Evolutionary conservation across 2,797 vertebrate species (phyloP), one percentile per base, ranked within the genome.

Genomic region (Semaprochilodus insignis): DNA sequence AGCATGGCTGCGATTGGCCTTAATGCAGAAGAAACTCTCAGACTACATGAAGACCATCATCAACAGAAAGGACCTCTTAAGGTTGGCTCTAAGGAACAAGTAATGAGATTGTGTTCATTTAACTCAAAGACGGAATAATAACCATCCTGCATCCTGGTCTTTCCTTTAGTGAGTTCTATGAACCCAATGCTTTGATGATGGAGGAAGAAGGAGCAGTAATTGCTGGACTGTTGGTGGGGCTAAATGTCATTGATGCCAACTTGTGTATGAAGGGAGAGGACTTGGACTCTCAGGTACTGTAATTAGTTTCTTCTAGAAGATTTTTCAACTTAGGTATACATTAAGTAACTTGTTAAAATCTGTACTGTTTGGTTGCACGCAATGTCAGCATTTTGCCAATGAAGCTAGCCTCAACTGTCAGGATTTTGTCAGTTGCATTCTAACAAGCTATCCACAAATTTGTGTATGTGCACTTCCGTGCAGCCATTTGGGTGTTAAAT

Each of bases 181-280:
- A 99, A 90, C 88, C 96, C 0, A 99, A 99, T 0, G 97, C 98
- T 0, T 87, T 99, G 91, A 99, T 99, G 98, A 99, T 99, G 98
- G 98, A 99, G 90, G 98, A 99, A 87, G 98, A 99, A 89, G 98
- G 98, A 40, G 98, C 97, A 0, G 97, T 99, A 83, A 99, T 99
- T 57, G 97, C 98, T 14, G 98, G 98, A 63, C 94, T 99, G 36
- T 92, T 99, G 0, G 98, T 99, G 4, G 98, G 98, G 51, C 92
- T 99, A 21, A 99, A 99, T 27, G 98, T 99, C 90, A 99, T 99
- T 0, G 98, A 99, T 88, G 98, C 98, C 25, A 99, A 99, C 90
- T 97, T 99, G 90, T 99, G 98, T 88, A 99, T 99, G 98, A 99
- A 99, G 87, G 98, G 98, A 83, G 98, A 99, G 91, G 98, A 99